A percentile compares a stretch with the other conserved stretches of the same genome.
phyloP scores from a whole-genome alignment of 2,797 vertebrate species.

The Balearica regulorum region DNA sequence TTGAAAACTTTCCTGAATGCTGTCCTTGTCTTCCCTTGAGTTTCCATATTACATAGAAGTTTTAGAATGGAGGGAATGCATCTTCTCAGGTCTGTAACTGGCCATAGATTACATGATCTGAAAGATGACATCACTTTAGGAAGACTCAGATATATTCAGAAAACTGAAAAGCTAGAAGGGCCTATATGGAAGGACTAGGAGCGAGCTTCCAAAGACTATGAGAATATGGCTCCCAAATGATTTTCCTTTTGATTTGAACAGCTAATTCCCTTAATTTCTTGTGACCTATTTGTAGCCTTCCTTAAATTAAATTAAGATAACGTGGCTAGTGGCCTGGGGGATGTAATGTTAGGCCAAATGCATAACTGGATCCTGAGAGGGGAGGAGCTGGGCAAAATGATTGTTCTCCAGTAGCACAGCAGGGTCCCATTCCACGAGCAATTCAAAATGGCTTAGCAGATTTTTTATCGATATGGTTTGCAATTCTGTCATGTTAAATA shows the following conservation, averaged over 20 bases:
- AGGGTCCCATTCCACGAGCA: neutral
- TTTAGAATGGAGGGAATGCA: neutral
- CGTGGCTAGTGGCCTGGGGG: neutral
- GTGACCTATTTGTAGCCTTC: conserved; percentile 2
- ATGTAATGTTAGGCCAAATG: neutral
- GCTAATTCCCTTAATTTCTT: neutral
- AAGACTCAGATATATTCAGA: neutral
- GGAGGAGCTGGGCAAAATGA: neutral
- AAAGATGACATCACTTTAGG: neutral
- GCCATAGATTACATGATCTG: neutral
- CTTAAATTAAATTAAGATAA: conserved; percentile 3
- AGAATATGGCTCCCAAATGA: neutral
- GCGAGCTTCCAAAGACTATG: neutral
- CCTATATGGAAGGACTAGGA: neutral
- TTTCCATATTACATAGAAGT: neutral
- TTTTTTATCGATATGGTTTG: neutral
- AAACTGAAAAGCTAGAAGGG: neutral
- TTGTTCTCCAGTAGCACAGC: neutral
- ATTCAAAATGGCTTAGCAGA: neutral
- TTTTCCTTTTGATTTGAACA: neutral
- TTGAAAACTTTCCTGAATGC: neutral
- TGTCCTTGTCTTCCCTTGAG: neutral
- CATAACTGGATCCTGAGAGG: neutral
- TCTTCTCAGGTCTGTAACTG: neutral
- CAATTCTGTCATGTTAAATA: neutral